A percentile compares a stretch with the other conserved stretches of the same genome.
phyloP scores from a whole-genome alignment of 2,888 invertebrate genomes.

The Hypomecis atomaria region DNA sequence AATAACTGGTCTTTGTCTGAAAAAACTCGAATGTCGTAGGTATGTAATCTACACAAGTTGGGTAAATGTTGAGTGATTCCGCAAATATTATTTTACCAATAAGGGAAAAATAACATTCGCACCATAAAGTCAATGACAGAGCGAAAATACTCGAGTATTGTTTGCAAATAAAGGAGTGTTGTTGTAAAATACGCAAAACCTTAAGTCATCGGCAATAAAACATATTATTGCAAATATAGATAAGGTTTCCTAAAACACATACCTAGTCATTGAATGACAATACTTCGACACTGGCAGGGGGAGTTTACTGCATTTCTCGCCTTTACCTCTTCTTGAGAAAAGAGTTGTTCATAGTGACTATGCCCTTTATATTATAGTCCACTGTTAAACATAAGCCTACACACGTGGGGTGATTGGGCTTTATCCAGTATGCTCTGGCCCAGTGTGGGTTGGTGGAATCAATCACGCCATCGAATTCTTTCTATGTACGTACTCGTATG shows the following conservation, averaged over 20 bases:
- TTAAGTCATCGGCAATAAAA: conserved; percentile 1
- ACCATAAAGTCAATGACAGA: background rate
- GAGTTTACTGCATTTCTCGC: background rate
- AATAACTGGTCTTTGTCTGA: no score
- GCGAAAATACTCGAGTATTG: background rate
- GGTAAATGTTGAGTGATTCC: background rate
- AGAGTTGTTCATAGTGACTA: background rate
- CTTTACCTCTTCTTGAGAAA: background rate
- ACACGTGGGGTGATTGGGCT: no score
- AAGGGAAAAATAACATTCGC: background rate
- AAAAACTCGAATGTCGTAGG: no score
- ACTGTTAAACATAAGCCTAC: no score
- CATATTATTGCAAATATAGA: conserved; percentile 15
- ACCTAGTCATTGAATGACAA: background rate
- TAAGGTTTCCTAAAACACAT: conserved; percentile 8
- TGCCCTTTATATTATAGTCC: no score
- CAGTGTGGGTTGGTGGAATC: no score
- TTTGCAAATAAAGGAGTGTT: conserved; percentile 12
- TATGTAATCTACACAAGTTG: no score
- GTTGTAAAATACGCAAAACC: conserved; percentile 11
- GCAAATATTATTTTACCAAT: conserved; percentile 3
- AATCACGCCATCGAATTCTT: no score
- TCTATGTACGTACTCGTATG: no score
- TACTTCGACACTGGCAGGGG: background rate
- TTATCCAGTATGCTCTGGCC: no score